These are phyloP conservation scores for Andinoacara biseriatus DNA, from an alignment of 2,113 vertebrate genomes.

Conservation along the genomic window DNA sequence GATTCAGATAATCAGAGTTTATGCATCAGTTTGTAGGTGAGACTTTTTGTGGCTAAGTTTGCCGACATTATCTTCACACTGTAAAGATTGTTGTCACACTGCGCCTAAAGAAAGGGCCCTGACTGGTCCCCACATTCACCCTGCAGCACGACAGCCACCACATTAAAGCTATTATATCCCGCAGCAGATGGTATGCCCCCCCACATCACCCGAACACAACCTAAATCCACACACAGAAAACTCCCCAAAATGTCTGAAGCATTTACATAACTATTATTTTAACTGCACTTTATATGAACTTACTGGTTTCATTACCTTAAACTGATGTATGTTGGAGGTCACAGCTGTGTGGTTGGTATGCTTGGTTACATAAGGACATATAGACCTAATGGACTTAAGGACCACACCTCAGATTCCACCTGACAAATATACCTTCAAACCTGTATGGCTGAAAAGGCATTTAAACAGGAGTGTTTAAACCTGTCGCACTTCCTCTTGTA, in stretches of 20 bases:
- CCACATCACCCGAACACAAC: background rate
- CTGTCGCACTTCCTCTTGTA: background rate
- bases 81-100: background rate
- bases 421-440: background rate
- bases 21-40: rapidly evolving
- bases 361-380: background rate
- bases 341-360: background rate
- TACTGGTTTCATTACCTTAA: background rate
- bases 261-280: background rate
- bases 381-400: background rate
- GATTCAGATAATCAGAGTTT: background rate
- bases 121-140: background rate
- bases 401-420: background rate
- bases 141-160: background rate
- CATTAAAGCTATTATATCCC: background rate
- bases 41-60: background rate
- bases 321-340: background rate
- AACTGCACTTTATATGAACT: background rate
- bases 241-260: background rate
- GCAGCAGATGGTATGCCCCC: background rate
- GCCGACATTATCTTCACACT: background rate
- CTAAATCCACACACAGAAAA: background rate
- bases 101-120: no score
- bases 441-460: background rate
- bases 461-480: background rate